phyloP scores from a whole-genome alignment of 2,888 invertebrate genomes.

The Melanotus villosus region DNA sequence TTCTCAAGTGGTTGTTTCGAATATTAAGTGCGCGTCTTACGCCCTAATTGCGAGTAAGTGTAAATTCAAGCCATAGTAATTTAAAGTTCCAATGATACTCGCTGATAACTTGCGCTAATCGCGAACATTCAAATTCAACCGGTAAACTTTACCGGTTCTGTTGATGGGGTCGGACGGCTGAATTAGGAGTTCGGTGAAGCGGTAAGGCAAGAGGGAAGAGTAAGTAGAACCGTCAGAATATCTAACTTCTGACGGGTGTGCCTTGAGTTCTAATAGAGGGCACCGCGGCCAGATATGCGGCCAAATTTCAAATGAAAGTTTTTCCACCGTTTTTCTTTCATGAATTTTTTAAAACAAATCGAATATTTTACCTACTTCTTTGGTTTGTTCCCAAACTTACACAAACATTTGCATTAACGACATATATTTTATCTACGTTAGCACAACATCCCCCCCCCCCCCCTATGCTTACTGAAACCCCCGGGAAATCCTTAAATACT shows the following conservation, averaged over 20 bases:
- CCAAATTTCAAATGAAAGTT: slow-evolving; percentile 44
- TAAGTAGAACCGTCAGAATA: slow-evolving; percentile 55
- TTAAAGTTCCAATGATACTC: slow-evolving; percentile 54
- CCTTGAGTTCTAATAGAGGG: slow-evolving; percentile 52
- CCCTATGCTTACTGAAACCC: too few relatives aligned
- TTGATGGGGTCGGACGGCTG: slow-evolving; percentile 55
- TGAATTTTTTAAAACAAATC: slow-evolving; percentile 44
- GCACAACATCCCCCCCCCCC: too few relatives aligned
- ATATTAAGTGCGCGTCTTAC: slow-evolving; percentile 44
- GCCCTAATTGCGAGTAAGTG: slow-evolving; percentile 47
- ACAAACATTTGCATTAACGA: too few relatives aligned
- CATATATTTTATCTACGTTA: too few relatives aligned
- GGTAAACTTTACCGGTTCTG: slow-evolving; percentile 55
- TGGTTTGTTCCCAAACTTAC: slow-evolving; percentile 29
- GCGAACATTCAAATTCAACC: slow-evolving; percentile 58
- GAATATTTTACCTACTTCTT: slow-evolving; percentile 9
- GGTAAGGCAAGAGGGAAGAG: slow-evolving; percentile 44
- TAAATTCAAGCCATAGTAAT: slow-evolving; percentile 50
- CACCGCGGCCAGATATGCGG: slow-evolving; percentile 31
- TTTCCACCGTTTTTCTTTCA: slow-evolving; percentile 42
- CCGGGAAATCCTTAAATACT: too few relatives aligned
- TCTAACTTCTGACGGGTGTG: slow-evolving; percentile 55
- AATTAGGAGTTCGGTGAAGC: slow-evolving; percentile 54
- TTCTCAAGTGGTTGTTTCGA: slow-evolving; percentile 43
- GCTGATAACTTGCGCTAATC: slow-evolving; percentile 57